Base-by-base conservation (phyloP, 2,888 invertebrate genomes). In the Empis stercorea region DNA sequence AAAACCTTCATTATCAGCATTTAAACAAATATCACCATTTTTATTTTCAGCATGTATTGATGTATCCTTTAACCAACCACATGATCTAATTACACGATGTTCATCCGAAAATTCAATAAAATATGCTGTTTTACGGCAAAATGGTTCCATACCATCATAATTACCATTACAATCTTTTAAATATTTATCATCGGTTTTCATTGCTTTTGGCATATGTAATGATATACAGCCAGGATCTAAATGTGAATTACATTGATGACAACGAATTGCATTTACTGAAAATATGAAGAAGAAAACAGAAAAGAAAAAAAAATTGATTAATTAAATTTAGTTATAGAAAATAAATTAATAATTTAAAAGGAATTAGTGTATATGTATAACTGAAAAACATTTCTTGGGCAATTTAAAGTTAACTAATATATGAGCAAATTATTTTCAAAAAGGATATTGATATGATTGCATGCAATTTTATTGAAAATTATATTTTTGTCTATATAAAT, bases 231-330 rank as follows among this genome's bases (percentile, higher is more conserved):
- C 79, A 11, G 76, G 73, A 64, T 85, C 77, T 58, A 77, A 73
- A 44, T 70, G 72, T 36, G 86, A 84, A 64, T 80, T 85, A 67
- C 87, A 87, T 53, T 83, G 81, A 66, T 78, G 84, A 60, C 87
- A 87, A 42, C 72, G 71, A 52, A 81, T 74, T 3, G 73, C 69
- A 14, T 68, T 60, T 54, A 70, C 78, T 78, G 63, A 7, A 65
- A 60, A 42, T 30, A 23, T 43, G 3, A 20, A 20, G 9, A 27
- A 27, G 7, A 9, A 27, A 7, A 27, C 9, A 27, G 2, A 4
- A 20, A 27, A 27, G 2, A 27, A 27, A 4, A 27, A 27, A 27
- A 27, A 27, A 27, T 6, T 4, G 5, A 27, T 27, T 27, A 27
- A 7, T 27, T 2, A 27, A 27, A 27, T 27, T 6, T 27, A 27